Evolutionary conservation across 1,140 invertebrate genomes (phyloP), one percentile per base, ranked within the genome.

Genomic region (Pristionchus pacificus): DNA sequence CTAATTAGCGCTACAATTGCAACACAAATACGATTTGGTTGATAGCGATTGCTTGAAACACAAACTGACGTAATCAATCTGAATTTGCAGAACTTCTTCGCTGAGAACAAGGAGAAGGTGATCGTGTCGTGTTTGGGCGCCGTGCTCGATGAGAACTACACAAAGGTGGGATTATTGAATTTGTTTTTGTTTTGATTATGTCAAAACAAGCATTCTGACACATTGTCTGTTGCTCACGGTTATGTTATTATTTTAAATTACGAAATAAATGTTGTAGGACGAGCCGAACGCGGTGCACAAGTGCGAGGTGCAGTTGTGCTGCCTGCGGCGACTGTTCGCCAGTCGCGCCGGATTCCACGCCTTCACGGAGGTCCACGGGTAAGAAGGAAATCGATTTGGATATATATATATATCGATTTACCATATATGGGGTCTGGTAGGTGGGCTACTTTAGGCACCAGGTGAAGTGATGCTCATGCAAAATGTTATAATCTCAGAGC

Each of bases 71-170:
- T n/a, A n/a, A n/a, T n/a, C n/a, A n/a, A n/a, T n/a, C n/a, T n/a
- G n/a, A n/a, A n/a, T n/a, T 49, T 65, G 10, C 31, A 92, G 90
- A 90, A 93, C 73, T 87, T 98, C 67, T 98, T 98, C 88, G 90
- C 93, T 14, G 95, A 98, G 86, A 99, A 97, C 85, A 98, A 98
- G 85, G 95, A 97, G 84, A 95, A 95, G 85, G 86, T 96, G 60
- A 98, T 98, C 77, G 89, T 89, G 76, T 89, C 86, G 71, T 93
- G 91, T 49, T 84, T 92, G 76, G 90, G 89, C 82, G 88, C 89
- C 6, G 87, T 95, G 68, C 88, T 92, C 3, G 90, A 88, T 87
- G 85, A 88, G 38, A 70, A 31, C 10, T 81, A 80, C 65, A 32
- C 49, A 15, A 68, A 68, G 28, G 67, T 49, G 38, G 19, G 60